phyloP scores from a whole-genome alignment of 1,140 invertebrate species.

The Elymnias hypermnestra region DNA sequence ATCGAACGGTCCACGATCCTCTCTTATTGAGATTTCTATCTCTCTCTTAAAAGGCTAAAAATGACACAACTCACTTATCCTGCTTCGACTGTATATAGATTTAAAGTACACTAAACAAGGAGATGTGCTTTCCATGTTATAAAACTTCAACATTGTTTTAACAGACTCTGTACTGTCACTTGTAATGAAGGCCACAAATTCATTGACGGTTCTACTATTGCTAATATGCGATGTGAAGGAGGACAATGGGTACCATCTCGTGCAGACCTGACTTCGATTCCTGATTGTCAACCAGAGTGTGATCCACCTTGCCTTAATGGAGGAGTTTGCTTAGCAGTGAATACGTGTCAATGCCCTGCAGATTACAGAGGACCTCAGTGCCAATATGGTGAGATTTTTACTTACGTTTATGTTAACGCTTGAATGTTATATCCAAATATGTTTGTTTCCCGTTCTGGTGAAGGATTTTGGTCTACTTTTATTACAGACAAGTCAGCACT shows the following conservation, averaged over 20 bases:
- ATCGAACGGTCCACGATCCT: too few species aligned
- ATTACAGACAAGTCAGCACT: too few species aligned
- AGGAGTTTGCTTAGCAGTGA: slow-evolving; percentile 84
- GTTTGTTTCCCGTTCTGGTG: too few species aligned
- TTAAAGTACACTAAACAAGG: too few species aligned
- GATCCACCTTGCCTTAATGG: slow-evolving; percentile 85
- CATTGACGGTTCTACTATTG: slow-evolving; percentile 79
- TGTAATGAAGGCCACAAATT: slow-evolving; percentile 81
- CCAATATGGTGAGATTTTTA: slow-evolving; percentile 77
- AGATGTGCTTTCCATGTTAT: too few species aligned
- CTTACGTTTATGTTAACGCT: background rate
- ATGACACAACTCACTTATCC: too few species aligned
- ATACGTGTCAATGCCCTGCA: slow-evolving; percentile 85
- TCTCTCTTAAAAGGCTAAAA: too few species aligned
- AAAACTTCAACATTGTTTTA: too few species aligned
- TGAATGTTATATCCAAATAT: too few species aligned
- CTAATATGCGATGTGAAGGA: slow-evolving; percentile 79
- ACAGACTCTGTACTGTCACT: slow-evolving; percentile 79
- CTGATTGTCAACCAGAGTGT: slow-evolving; percentile 83
- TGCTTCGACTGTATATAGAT: too few species aligned
- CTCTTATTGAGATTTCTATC: too few species aligned
- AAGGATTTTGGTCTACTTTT: too few species aligned
- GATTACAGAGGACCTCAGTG: slow-evolving; percentile 84
- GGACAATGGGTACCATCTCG: slow-evolving; percentile 80
- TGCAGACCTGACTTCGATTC: slow-evolving; percentile 77